Evolutionary conservation across 2,888 invertebrate genomes (phyloP).

Genomic region (Plutella xylostella): DNA sequence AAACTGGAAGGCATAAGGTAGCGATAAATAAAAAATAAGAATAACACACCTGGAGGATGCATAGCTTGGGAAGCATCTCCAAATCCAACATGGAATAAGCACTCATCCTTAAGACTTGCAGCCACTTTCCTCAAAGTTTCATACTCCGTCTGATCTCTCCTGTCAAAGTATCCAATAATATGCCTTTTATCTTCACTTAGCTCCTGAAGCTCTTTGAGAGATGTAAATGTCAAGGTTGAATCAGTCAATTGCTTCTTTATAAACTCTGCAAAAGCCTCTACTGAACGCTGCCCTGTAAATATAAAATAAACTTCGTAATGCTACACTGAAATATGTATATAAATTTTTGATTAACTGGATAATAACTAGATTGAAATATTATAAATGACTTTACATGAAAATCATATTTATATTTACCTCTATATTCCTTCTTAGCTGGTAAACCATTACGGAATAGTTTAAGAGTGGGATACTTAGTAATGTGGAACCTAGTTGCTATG

Average conservation of each 20-base stretch:
- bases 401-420: slow-evolving; percentile 70
- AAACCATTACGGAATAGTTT: slow-evolving; percentile 94
- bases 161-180: slow-evolving; percentile 91
- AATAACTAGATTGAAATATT: not conserved
- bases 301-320: not conserved
- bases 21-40: no score
- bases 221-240: slow-evolving; percentile 82
- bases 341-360: not conserved
- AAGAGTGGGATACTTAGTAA: slow-evolving; percentile 97
- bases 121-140: slow-evolving; percentile 84
- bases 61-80: slow-evolving; percentile 84
- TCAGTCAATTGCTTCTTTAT: slow-evolving; percentile 90
- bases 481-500: slow-evolving; percentile 92
- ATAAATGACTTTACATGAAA: not conserved
- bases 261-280: slow-evolving; percentile 90
- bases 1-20: no score
- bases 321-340: not conserved
- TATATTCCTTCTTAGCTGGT: slow-evolving; percentile 89
- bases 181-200: slow-evolving; percentile 86
- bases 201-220: slow-evolving; percentile 77
- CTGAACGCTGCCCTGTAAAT: slow-evolving; percentile 78
- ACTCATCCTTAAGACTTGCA: slow-evolving; percentile 93
- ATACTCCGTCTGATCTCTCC: slow-evolving; percentile 84
- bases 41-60: slow-evolving; percentile 80
- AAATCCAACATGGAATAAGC: slow-evolving; percentile 92